Conservation (phyloP, 2,113 vertebrate genomes). For the Albula glossodonta region DNA sequence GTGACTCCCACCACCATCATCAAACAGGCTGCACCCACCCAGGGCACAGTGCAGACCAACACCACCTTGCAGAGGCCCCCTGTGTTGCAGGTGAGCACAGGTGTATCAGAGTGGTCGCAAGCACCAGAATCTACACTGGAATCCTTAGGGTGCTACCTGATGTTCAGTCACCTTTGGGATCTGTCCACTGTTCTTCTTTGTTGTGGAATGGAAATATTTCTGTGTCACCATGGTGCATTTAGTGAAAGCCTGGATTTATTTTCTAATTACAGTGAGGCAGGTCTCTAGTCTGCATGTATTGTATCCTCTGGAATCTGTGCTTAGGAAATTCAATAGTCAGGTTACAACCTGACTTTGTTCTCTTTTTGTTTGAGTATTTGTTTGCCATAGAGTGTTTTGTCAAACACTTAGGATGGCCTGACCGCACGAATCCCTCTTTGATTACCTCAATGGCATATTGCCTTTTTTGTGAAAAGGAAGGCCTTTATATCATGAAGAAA, state of each 20-base stretch:
- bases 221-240: background rate
- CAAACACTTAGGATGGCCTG: background rate
- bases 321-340: background rate
- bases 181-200: background rate
- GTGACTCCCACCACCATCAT: constrained; percentile 86
- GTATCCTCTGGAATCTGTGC: background rate
- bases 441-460: background rate
- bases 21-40: constrained; percentile 83
- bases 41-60: constrained; percentile 77
- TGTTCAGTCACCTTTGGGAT: background rate
- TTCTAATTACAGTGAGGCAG: background rate
- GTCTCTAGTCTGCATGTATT: background rate
- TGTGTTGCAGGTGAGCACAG: constrained; percentile 76
- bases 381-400: background rate
- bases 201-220: background rate
- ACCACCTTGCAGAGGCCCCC: constrained; percentile 87
- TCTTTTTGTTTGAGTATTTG: background rate
- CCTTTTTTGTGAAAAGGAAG: background rate
- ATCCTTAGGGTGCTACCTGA: background rate
- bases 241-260: background rate
- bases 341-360: background rate
- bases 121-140: background rate
- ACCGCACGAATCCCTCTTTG: background rate
- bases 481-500: background rate
- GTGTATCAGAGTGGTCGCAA: background rate